phyloP scores from a whole-genome alignment of 37 sponge, comb jelly and placozoan genomes.

The Beroe ovata region DNA sequence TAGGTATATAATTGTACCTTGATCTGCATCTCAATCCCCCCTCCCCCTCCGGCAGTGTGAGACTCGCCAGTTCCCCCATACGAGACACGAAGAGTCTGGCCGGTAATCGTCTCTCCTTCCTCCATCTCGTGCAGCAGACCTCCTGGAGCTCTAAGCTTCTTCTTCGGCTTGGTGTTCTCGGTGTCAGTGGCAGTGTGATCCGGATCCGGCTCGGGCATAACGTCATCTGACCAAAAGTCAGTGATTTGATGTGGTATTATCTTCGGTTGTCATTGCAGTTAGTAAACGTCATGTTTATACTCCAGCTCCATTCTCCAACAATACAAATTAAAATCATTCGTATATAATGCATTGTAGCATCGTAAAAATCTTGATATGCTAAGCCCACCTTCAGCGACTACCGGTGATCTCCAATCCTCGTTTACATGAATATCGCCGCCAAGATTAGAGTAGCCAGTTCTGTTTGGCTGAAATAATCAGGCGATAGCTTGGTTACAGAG shows the following conservation, averaged over 20 bases:
- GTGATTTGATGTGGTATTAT: not conserved
- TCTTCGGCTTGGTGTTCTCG: constrained; percentile 39
- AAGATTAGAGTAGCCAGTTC: constrained; percentile 42
- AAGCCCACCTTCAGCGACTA: not conserved
- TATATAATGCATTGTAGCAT: too few relatives aligned
- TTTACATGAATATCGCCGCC: constrained; percentile 13
- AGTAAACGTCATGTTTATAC: too few relatives aligned
- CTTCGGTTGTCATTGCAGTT: too few relatives aligned
- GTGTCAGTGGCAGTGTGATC: too few relatives aligned
- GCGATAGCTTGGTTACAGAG: too few relatives aligned
- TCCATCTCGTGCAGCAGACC: constrained; percentile 27
- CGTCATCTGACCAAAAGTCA: not conserved
- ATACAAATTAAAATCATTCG: too few relatives aligned
- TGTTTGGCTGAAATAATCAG: constrained; percentile 54
- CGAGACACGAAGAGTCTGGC: not conserved
- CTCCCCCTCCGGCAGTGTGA: not conserved
- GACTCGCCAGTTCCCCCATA: not conserved
- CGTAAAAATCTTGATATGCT: too few relatives aligned
- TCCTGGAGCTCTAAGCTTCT: constrained; percentile 63
- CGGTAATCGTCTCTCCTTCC: not conserved
- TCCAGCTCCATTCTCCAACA: too few relatives aligned
- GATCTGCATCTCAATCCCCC: not conserved
- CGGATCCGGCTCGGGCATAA: not conserved
- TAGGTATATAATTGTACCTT: too few relatives aligned
- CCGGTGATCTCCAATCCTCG: constrained; percentile 6